Percentiles rank a stretch among this genome's conserved stretches.
Conservation (phyloP, 2,113 vertebrate species). For the Catharus minimus region DNA sequence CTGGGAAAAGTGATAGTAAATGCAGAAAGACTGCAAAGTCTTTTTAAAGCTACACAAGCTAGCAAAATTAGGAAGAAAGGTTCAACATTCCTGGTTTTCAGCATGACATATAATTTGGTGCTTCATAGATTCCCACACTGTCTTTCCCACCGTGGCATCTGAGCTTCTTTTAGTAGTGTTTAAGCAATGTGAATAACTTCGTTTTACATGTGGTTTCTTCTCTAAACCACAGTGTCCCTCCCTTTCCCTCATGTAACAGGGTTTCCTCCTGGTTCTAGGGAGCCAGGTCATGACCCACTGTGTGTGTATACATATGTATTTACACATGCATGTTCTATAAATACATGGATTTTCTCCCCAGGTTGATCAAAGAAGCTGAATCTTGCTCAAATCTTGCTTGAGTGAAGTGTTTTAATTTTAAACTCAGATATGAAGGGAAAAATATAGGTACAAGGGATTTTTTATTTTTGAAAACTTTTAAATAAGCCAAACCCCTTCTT, state of each 20-base stretch:
- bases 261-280: background rate
- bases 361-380: background rate
- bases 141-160: background rate
- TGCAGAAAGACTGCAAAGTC: background rate
- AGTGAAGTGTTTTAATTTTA: background rate
- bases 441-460: background rate
- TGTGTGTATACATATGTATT: background rate
- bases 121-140: background rate
- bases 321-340: background rate
- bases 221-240: background rate
- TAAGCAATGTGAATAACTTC: background rate
- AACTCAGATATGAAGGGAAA: background rate
- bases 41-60: background rate
- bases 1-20: background rate
- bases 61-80: background rate
- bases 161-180: background rate
- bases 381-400: background rate
- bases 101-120: background rate
- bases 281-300: background rate
- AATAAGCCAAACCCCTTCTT: background rate
- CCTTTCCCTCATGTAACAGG: background rate
- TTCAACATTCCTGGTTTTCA: background rate
- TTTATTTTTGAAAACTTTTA: background rate
- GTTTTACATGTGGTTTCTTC: background rate
- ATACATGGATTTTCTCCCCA: background rate